phyloP scores from a whole-genome alignment of 2,113 vertebrate genomes.

The Toxostoma redivivum region DNA sequence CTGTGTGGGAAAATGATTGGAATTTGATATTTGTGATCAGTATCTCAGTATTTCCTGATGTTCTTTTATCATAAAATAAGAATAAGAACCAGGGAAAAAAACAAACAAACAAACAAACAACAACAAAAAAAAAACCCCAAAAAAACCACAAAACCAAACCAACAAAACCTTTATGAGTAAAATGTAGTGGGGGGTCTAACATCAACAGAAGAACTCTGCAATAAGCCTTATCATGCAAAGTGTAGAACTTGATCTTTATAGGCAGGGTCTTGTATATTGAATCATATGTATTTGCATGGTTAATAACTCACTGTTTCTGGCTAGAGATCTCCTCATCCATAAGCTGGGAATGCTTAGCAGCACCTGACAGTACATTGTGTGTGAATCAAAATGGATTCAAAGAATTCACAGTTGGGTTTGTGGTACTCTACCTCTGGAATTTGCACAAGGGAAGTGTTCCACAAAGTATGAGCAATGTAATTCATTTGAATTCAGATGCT shows the following conservation, averaged over 20 bases:
- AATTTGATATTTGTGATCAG: neutral
- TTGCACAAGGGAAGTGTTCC: neutral
- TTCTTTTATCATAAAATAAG: neutral
- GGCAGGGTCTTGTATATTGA: rapidly evolving
- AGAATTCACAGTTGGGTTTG: neutral
- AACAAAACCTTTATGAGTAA: neutral
- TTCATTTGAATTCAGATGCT: neutral
- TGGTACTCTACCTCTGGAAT: neutral
- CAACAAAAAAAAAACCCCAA: neutral
- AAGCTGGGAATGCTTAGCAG: neutral
- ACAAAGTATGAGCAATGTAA: neutral
- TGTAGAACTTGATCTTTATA: neutral
- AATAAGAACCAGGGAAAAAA: neutral
- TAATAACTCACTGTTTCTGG: neutral
- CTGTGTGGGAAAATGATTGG: neutral
- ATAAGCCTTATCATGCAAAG: neutral
- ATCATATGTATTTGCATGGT: neutral
- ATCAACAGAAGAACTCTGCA: neutral
- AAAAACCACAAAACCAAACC: neutral
- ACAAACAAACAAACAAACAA: too few relatives aligned
- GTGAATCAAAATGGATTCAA: neutral
- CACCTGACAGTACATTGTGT: neutral
- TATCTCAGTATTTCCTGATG: neutral
- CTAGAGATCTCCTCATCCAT: neutral
- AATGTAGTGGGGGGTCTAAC: neutral